These are phyloP conservation scores for Leptestheria dahalacensis DNA, from an alignment of 1,140 invertebrate genomes.

Conservation along the genomic window DNA sequence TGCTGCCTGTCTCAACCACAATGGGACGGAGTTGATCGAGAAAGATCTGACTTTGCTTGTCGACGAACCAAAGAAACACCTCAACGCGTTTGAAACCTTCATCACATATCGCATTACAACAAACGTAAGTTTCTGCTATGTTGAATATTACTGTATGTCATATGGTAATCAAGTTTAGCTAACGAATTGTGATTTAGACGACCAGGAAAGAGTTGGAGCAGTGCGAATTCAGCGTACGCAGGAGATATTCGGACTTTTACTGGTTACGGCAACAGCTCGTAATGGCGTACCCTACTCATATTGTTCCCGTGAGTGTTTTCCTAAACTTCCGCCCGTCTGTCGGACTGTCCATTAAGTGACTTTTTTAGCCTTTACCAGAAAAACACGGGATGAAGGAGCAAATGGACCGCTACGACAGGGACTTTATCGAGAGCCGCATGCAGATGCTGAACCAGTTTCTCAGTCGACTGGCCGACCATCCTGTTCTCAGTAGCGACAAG, in stretches of 20 bases:
- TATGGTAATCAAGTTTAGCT: background rate
- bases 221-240: constrained; percentile 47
- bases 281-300: constrained; percentile 46
- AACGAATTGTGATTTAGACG: constrained; percentile 29
- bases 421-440: constrained; percentile 54
- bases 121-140: constrained; percentile 40
- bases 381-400: constrained; percentile 53
- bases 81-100: constrained; percentile 55
- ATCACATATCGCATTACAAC: constrained; percentile 55
- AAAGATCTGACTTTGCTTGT: constrained; percentile 42
- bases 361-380: constrained; percentile 52
- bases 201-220: constrained; percentile 47
- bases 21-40: background rate
- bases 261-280: constrained; percentile 51
- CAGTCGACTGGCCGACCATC: constrained; percentile 45
- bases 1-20: too few relatives aligned
- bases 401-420: constrained; percentile 55
- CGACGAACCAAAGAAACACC: constrained; percentile 62
- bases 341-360: too few relatives aligned
- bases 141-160: constrained; percentile 12
- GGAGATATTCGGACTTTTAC: constrained; percentile 59
- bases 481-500: constrained; percentile 51
- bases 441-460: constrained; percentile 52
- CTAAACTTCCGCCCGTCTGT: too few relatives aligned
- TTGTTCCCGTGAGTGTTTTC: constrained; percentile 44